Evolutionary conservation across 2,888 invertebrate genomes (phyloP).

Genomic region (Drosophila testacea): DNA sequence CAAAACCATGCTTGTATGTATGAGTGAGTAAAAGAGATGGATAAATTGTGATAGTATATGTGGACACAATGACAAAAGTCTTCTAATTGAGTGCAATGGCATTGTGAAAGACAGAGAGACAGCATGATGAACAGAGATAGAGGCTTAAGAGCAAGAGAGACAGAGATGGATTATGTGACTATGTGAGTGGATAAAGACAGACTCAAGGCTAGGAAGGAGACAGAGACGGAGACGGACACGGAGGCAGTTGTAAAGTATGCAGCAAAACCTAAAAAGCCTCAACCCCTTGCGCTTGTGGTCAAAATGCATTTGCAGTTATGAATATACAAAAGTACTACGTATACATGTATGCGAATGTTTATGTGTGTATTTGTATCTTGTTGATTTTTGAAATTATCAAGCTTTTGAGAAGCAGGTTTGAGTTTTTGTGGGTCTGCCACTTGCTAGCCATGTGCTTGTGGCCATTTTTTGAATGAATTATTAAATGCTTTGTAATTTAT

Average conservation of each 20-base stretch:
- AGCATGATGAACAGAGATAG: slow-evolving; percentile 10
- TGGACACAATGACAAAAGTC: slow-evolving; percentile 67
- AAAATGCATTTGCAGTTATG: slow-evolving; percentile 78
- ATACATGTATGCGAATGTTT: slow-evolving; percentile 8
- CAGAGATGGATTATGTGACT: slow-evolving; percentile 16
- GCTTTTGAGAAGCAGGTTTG: slow-evolving; percentile 44
- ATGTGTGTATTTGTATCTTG: slow-evolving; percentile 55
- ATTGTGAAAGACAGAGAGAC: slow-evolving; percentile 25
- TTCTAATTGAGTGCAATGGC: slow-evolving; percentile 78
- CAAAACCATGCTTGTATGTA: slow-evolving; percentile 11
- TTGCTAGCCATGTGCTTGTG: slow-evolving; percentile 63
- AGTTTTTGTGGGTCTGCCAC: slow-evolving; percentile 38
- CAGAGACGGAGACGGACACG: not conserved
- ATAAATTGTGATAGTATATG: slow-evolving; percentile 29
- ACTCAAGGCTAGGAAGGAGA: slow-evolving; percentile 40
- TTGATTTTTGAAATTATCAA: slow-evolving; percentile 80
- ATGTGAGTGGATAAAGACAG: slow-evolving; percentile 53
- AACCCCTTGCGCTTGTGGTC: slow-evolving; percentile 57
- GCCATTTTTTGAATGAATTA: slow-evolving; percentile 79
- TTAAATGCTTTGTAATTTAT: slow-evolving; percentile 81
- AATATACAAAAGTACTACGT: slow-evolving; percentile 51
- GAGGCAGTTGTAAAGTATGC: slow-evolving; percentile 53
- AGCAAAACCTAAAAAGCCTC: slow-evolving; percentile 48
- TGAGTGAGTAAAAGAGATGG: slow-evolving; percentile 19
- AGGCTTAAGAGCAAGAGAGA: slow-evolving; percentile 8